Evolutionary conservation across 2,797 vertebrate genomes (phyloP).

Genomic region (Rhyacichthys aspro): DNA sequence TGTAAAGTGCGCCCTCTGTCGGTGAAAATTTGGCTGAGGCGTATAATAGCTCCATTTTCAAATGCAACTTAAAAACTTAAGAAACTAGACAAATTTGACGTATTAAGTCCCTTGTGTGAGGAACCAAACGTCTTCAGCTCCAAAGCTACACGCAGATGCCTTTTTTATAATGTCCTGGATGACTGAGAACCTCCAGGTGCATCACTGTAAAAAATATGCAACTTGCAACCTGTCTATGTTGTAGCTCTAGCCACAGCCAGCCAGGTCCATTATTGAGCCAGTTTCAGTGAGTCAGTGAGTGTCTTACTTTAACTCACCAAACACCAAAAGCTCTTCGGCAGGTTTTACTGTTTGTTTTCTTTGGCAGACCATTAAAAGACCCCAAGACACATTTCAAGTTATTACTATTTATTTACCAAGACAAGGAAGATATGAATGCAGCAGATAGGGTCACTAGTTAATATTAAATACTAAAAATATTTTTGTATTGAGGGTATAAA

Average conservation of each 20-base stretch:
- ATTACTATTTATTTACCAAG: constrained; percentile 49
- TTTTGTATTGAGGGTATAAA: no score
- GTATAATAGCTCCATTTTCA: background rate
- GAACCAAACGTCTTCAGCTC: no score
- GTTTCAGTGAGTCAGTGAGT: constrained; percentile 38
- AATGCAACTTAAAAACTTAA: background rate
- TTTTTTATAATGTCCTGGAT: no score
- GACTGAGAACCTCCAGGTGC: no score
- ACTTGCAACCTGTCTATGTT: no score
- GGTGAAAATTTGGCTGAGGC: constrained; percentile 15
- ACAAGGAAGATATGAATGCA: constrained; percentile 28
- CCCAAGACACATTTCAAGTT: constrained; percentile 35
- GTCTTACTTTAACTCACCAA: constrained; percentile 37
- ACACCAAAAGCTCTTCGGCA: constrained; percentile 55
- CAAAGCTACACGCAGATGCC: no score
- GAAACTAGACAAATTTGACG: background rate
- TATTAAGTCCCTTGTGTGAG: no score
- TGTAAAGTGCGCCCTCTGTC: constrained; percentile 59
- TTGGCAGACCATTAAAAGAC: constrained; percentile 52
- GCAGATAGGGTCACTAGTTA: background rate
- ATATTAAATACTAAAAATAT: no score
- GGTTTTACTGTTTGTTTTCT: constrained; percentile 63
- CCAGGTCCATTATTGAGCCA: constrained; percentile 6
- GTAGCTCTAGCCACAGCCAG: no score
- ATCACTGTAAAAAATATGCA: no score